phyloP scores from a whole-genome alignment of 2,888 invertebrate species.

The Euclidia mi region DNA sequence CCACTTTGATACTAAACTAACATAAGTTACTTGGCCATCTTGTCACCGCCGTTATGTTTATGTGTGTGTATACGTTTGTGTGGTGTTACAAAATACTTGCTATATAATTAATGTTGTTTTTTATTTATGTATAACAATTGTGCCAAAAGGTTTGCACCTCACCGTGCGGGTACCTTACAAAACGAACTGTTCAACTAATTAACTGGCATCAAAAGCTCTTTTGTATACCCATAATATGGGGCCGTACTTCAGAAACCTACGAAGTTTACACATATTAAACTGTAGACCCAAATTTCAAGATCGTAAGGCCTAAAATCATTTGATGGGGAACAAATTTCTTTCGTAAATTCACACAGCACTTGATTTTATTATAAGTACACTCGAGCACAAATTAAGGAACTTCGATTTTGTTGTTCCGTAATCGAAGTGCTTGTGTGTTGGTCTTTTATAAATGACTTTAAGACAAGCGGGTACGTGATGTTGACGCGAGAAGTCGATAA shows the following conservation, averaged over 20 bases:
- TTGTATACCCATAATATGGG: conserved; percentile 50
- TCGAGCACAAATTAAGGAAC: conserved; percentile 58
- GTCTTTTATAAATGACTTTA: conserved; percentile 56
- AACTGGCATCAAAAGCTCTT: conserved; percentile 66
- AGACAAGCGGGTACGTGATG: conserved; percentile 40
- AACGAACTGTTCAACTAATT: conserved; percentile 65
- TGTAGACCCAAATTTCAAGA: conserved; percentile 32
- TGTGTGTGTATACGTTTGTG: no score
- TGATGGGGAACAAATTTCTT: conserved; percentile 45
- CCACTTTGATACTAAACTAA: no score
- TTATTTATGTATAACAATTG: conserved; percentile 3
- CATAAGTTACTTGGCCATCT: no score
- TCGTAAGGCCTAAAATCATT: conserved; percentile 40
- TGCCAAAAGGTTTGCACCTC: conserved; percentile 29
- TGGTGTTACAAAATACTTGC: no score
- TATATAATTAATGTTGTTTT: no score
- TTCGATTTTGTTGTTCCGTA: conserved; percentile 56
- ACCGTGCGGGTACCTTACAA: conserved; percentile 29
- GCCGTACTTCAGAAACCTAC: conserved; percentile 32
- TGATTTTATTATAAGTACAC: conserved; percentile 60
- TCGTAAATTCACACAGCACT: conserved; percentile 43
- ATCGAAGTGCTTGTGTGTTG: conserved; percentile 54
- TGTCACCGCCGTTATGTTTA: no score
- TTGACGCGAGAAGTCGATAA: conserved; percentile 46
- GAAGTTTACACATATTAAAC: conserved; percentile 15